Evolutionary conservation across 2,113 vertebrate genomes (phyloP).

Genomic region (Epinephelus fuscoguttatus): DNA sequence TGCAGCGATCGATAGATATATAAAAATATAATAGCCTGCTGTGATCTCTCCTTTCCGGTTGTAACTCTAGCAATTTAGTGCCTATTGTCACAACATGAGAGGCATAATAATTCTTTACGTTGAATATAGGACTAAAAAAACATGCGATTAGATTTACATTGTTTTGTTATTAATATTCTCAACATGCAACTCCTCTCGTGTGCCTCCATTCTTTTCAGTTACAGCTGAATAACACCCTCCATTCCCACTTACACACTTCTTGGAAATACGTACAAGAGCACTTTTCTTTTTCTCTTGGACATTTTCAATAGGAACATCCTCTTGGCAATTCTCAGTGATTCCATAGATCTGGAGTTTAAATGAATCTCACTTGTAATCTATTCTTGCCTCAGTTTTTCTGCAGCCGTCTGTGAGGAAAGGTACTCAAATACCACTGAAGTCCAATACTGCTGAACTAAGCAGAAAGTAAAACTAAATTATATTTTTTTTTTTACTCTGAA

Average conservation of each 20-base stretch:
- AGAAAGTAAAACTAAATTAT: constrained; percentile 51
- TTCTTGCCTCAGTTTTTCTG: constrained; percentile 13
- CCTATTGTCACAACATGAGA: constrained; percentile 3
- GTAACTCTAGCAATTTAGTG: not conserved
- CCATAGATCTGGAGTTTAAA: constrained; percentile 38
- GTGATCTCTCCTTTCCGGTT: constrained; percentile 9
- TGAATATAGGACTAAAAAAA: not conserved
- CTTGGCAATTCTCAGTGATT: constrained; percentile 23
- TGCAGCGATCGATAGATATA: constrained; percentile 69
- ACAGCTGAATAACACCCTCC: not conserved
- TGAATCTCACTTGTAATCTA: constrained; percentile 43
- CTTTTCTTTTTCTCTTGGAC: not conserved
- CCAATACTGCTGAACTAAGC: constrained; percentile 55
- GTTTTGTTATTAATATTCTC: not conserved
- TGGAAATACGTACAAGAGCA: not conserved
- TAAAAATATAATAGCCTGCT: constrained; percentile 48
- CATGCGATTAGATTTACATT: not conserved
- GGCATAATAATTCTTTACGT: not conserved
- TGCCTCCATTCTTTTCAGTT: not conserved
- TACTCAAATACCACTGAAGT: constrained; percentile 27
- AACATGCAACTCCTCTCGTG: not conserved
- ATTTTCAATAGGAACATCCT: constrained; percentile 24
- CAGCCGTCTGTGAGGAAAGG: constrained; percentile 22
- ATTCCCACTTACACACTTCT: not conserved
- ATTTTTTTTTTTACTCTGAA: constrained; percentile 40